These are phyloP conservation scores for Euwallacea fornicatus DNA, from an alignment of 1,140 invertebrate species.

Conservation along the genomic window DNA sequence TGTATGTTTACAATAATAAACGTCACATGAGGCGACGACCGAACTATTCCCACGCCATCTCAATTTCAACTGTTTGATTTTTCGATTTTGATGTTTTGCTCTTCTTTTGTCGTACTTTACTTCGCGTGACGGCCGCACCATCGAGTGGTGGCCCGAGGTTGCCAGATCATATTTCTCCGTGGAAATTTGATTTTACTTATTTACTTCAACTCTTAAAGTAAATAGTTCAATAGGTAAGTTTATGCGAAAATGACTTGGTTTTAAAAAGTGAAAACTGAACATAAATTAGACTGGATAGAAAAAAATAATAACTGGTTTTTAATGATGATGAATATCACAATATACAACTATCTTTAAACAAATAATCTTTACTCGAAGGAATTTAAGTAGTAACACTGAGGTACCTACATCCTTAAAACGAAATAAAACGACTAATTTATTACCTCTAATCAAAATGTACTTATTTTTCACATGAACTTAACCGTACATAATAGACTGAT, in stretches of 20 bases:
- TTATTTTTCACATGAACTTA: conserved; percentile 33
- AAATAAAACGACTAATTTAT: neutral
- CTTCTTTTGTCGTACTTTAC: neutral
- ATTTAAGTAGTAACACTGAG: no score
- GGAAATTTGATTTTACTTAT: no score
- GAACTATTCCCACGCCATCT: conserved; percentile 3
- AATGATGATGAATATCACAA: no score
- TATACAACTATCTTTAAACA: no score
- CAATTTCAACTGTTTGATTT: neutral
- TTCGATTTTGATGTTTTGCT: neutral
- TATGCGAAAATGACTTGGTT: no score
- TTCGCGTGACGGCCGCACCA: neutral
- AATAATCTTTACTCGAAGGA: no score
- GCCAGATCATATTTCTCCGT: no score
- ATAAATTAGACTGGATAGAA: no score
- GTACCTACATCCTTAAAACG: neutral
- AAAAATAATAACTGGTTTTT: no score
- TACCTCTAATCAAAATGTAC: conserved; percentile 31
- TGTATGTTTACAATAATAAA: conserved; percentile 3
- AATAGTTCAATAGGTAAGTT: no score
- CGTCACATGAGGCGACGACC: neutral
- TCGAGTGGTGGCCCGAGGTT: neutral
- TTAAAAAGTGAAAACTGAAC: no score
- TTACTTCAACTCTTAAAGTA: no score
- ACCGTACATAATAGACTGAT: conserved; percentile 36